These are phyloP conservation scores for Helicoverpa zea DNA, from an alignment of 1,140 invertebrate genomes.

Conservation along the genomic window DNA sequence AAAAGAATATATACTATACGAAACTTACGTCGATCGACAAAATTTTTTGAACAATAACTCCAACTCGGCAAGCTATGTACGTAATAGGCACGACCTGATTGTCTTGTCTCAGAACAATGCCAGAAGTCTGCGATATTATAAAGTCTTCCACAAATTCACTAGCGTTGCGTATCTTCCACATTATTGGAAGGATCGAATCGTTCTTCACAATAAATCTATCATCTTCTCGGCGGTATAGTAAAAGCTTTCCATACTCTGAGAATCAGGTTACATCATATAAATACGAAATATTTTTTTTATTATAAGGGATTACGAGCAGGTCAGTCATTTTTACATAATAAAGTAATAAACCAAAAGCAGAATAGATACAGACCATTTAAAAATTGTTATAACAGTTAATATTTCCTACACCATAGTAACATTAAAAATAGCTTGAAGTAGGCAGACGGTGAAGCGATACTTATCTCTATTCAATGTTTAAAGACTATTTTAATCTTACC, in stretches of 20 bases:
- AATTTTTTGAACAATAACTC: slow-evolving; percentile 69
- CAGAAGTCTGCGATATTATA: slow-evolving; percentile 73
- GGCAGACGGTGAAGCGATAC: too few species aligned
- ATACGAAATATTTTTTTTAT: too few species aligned
- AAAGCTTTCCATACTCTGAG: slow-evolving; percentile 76
- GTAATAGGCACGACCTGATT: slow-evolving; percentile 80
- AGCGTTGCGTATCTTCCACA: slow-evolving; percentile 80
- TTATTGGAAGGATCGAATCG: slow-evolving; percentile 79
- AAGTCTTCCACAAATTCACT: slow-evolving; percentile 78
- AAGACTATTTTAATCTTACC: slow-evolving; percentile 60
- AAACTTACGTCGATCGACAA: slow-evolving; percentile 77
- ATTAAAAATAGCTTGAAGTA: background rate
- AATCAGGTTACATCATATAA: too few species aligned
- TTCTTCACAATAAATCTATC: slow-evolving; percentile 83
- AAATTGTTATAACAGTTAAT: background rate
- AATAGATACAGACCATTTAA: too few species aligned
- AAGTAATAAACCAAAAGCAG: too few species aligned
- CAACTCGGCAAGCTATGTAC: slow-evolving; percentile 79
- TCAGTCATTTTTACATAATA: too few species aligned
- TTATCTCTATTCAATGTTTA: background rate
- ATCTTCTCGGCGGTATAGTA: slow-evolving; percentile 78
- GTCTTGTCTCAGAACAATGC: slow-evolving; percentile 73
- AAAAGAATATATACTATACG: too few species aligned
- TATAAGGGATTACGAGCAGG: too few species aligned
- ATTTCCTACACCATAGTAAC: background rate